phyloP scores from a whole-genome alignment of 2,797 vertebrate species.

The Esox masquinongy region DNA sequence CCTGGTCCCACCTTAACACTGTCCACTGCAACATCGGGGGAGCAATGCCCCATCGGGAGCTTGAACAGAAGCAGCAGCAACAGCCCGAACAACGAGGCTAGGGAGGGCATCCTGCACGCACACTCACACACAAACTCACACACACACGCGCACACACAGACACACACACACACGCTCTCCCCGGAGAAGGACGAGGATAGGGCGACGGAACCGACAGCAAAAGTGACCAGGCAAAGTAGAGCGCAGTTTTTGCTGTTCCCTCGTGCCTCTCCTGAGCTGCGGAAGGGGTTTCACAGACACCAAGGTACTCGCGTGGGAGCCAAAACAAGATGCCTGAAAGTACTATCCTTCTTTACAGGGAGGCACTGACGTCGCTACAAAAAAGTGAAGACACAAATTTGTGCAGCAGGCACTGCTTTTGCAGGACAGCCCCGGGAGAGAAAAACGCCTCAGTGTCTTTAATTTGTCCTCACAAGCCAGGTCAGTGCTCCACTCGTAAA shows the following conservation, averaged over 20 bases:
- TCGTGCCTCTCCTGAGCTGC: slow-evolving; percentile 1
- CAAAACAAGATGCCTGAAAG: slow-evolving; percentile 18
- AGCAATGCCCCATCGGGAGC: slow-evolving; percentile 76
- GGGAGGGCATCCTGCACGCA: slow-evolving; percentile 80
- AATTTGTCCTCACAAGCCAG: neutral
- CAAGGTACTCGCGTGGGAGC: neutral
- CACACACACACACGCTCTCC: neutral
- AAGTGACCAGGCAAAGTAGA: neutral
- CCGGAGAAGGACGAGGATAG: neutral
- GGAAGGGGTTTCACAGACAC: neutral
- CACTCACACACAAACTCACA: neutral
- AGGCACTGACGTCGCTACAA: neutral
- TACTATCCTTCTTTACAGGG: slow-evolving; percentile 23
- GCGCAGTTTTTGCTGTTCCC: neutral
- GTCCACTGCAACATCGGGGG: slow-evolving; percentile 67
- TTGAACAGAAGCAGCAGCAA: slow-evolving; percentile 75
- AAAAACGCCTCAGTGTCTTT: neutral
- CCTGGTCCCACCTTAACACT: slow-evolving; percentile 73
- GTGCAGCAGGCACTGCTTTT: neutral
- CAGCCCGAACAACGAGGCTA: slow-evolving; percentile 75
- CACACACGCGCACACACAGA: neutral
- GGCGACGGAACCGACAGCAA: neutral
- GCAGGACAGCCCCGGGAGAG: neutral
- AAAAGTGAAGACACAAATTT: neutral
- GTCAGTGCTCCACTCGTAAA: neutral